Percentiles rank a stretch among this genome's conserved stretches.
phyloP scores from a whole-genome alignment of 2,888 invertebrate genomes.

The Nephrotoma flavescens region DNA sequence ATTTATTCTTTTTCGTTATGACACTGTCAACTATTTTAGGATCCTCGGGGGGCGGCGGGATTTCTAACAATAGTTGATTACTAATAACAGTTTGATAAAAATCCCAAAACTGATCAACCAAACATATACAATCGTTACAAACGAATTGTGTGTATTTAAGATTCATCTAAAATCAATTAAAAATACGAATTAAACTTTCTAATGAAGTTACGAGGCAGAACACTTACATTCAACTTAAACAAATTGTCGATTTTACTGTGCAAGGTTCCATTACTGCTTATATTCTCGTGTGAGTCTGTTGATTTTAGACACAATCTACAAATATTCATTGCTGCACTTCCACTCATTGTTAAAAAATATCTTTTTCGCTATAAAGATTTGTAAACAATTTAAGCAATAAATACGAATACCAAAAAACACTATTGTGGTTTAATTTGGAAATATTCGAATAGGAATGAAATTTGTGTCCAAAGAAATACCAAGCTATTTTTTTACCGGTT shows the following conservation, averaged over 20 bases:
- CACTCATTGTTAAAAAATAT: neutral
- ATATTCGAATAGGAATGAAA: no score
- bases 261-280: neutral
- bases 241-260: neutral
- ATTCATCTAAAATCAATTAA: neutral
- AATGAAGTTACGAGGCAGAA: no score
- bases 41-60: neutral
- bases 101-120: neutral
- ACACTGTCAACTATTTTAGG: neutral
- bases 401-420: no score
- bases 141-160: neutral
- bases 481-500: no score
- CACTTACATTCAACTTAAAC: neutral
- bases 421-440: no score
- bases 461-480: no score
- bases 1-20: neutral
- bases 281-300: neutral
- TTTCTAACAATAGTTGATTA: neutral
- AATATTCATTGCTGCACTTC: neutral
- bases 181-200: neutral
- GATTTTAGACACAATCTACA: neutral
- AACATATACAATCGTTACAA: neutral
- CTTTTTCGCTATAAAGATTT: no score
- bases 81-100: neutral
- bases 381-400: no score